Conservation (phyloP, 2,113 vertebrate genomes). For the Butastur rufipennis region DNA sequence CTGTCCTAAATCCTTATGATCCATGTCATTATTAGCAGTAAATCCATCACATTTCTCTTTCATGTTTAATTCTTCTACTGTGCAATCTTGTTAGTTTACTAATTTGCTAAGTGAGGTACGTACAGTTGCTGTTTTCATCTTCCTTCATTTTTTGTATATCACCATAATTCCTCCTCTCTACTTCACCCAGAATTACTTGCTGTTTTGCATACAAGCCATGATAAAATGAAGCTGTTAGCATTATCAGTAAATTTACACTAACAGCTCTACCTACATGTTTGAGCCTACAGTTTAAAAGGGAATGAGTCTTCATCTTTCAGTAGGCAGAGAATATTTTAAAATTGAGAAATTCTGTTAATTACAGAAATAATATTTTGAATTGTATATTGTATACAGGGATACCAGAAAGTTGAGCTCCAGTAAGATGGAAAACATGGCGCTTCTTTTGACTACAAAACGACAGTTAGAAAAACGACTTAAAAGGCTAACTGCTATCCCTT, state of each 20-base stretch:
- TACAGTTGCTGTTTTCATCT: background rate
- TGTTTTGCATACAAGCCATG: background rate
- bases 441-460: background rate
- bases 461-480: constrained; percentile 1
- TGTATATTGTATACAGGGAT: background rate
- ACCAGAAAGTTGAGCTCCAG: background rate
- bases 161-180: background rate
- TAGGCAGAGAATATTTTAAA: background rate
- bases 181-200: background rate
- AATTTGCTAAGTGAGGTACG: background rate
- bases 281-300: background rate
- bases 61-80: background rate
- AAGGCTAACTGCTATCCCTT: background rate
- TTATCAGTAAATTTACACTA: background rate
- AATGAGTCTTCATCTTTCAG: background rate
- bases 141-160: background rate
- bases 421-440: background rate
- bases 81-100: background rate
- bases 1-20: background rate
- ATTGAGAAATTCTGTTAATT: background rate
- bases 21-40: background rate
- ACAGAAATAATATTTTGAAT: background rate
- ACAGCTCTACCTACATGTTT: background rate
- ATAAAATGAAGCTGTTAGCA: background rate
- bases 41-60: background rate